These are phyloP conservation scores for Antechinus stuartii DNA, from an alignment of 2,113 vertebrate genomes.

Conservation along the genomic window DNA sequence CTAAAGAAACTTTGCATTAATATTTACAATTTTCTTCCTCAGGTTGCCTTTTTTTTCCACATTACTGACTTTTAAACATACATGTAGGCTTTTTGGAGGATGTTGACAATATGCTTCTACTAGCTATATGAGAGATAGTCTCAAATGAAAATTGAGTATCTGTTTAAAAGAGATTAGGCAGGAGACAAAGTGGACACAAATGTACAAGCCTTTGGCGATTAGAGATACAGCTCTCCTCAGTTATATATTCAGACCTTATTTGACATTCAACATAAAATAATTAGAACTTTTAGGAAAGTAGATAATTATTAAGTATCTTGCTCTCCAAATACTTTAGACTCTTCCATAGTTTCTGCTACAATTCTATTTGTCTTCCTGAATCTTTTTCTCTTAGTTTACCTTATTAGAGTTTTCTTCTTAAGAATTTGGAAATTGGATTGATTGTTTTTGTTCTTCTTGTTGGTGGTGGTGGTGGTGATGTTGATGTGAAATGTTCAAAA, in stretches of 20 bases:
- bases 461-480: neutral
- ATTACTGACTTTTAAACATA: constrained; percentile 14
- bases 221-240: neutral
- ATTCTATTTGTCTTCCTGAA: neutral
- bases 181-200: neutral
- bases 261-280: neutral
- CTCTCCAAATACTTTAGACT: neutral
- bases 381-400: neutral
- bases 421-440: neutral
- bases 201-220: too few relatives aligned
- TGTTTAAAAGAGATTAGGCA: neutral
- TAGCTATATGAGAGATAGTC: neutral
- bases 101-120: neutral
- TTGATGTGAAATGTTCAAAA: neutral
- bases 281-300: neutral
- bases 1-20: constrained; percentile 32
- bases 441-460: constrained; percentile 4
- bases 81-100: neutral
- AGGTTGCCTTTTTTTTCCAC: constrained; percentile 22
- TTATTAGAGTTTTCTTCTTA: neutral
- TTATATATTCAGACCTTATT: neutral
- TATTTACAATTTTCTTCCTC: neutral
- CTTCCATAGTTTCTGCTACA: neutral
- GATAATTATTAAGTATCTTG: neutral
- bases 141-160: neutral